These are phyloP conservation scores for Sapajus apella DNA, from an alignment of 2,113 vertebrate genomes.

Conservation along the genomic window DNA sequence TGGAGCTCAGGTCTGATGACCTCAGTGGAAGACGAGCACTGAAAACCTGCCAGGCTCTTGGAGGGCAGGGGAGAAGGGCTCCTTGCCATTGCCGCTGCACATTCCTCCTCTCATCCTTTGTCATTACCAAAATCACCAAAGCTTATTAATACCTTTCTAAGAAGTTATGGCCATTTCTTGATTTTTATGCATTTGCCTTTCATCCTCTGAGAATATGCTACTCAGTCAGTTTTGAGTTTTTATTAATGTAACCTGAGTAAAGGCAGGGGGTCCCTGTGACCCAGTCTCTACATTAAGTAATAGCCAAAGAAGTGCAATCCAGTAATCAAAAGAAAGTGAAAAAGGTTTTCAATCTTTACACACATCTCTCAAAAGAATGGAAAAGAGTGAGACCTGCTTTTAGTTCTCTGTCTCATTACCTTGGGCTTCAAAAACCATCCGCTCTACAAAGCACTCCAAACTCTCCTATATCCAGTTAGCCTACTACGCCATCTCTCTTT, in stretches of 20 bases:
- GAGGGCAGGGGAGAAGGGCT: background rate
- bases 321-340: background rate
- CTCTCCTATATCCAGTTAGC: accelerated
- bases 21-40: background rate
- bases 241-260: background rate
- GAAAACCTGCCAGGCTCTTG: background rate
- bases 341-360: background rate
- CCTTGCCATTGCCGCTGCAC: too few relatives aligned
- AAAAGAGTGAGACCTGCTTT: background rate
- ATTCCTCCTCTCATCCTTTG: background rate
- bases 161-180: background rate
- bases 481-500: accelerated
- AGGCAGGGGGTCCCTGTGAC: background rate
- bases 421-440: background rate
- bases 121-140: background rate
- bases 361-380: background rate
- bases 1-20: background rate
- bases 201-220: background rate
- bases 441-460: accelerated
- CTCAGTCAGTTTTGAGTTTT: background rate
- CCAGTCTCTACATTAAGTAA: background rate
- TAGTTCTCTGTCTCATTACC: background rate
- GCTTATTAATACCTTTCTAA: background rate
- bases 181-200: background rate
- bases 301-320: background rate